Conservation (phyloP, 2,888 invertebrate genomes). For the Onthophagus sagittarius region DNA sequence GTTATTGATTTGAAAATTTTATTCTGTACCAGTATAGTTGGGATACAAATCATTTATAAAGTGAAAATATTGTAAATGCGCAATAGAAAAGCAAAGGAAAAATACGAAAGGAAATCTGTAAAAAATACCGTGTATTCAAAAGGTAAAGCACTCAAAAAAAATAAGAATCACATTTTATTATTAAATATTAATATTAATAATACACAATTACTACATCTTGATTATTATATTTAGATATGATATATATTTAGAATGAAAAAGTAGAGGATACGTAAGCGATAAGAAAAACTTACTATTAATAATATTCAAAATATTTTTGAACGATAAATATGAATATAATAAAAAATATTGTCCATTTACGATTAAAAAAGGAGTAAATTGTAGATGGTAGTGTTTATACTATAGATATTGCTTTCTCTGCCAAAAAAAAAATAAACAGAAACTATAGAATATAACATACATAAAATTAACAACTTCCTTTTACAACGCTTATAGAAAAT, state of each 20-base stretch:
- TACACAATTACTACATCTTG: not conserved
- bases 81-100: constrained; percentile 1
- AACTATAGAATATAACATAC: constrained; percentile 6
- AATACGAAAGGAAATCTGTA: not conserved
- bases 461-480: not conserved
- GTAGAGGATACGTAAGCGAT: constrained; percentile 3
- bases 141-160: not conserved
- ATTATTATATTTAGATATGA: constrained; percentile 3
- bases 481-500: constrained; percentile 1
- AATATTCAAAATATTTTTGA: constrained; percentile 28
- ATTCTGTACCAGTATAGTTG: constrained; percentile 39
- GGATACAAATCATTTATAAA: constrained; percentile 11
- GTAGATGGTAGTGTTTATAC: constrained; percentile 27
- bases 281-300: not conserved
- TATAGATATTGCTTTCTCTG: constrained; percentile 33
- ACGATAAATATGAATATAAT: constrained; percentile 13
- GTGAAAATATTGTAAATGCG: constrained; percentile 11
- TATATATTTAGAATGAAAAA: constrained; percentile 1
- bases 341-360: constrained; percentile 17
- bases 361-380: not conserved
- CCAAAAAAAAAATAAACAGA: not conserved
- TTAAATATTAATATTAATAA: not conserved
- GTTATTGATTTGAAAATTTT: constrained; percentile 42
- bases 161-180: not conserved
- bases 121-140: not conserved